Base-by-base conservation (phyloP, 2,797 vertebrate genomes). In the Sus cebifrons region DNA sequence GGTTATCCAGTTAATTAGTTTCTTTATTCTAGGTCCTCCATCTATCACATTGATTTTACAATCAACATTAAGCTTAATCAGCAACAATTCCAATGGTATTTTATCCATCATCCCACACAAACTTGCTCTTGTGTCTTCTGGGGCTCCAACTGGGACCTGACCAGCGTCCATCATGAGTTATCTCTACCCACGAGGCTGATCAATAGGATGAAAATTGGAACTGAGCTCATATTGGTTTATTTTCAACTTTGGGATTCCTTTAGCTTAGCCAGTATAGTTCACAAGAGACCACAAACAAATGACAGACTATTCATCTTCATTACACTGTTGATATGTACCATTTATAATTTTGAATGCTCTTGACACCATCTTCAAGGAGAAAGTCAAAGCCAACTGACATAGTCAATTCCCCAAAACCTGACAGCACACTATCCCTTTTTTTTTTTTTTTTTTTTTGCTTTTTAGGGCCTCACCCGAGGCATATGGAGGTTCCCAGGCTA, bases 351-450 rank as follows among this genome's bases (percentile, higher is more conserved):
- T 62, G 95, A 85, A 93, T 54, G 54, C 10, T 78, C 54, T 64
- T 86, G 40, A 81, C 2, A 86, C 0, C 0, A 32, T 91, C 54
- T 73, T 95, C 74, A 81, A 95, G 68, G 73, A 95, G 67, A 91
- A 96, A 95, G 60, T 91, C 82, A 78, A 85, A 96, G 44, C 8
- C 25, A 73, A 36, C 21, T 15, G 67, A n/a, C 36, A 90, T 3
- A 64, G 58, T 82, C 20, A 36, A 32, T 17, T 40, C 44, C 62
- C 79, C 21, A 81, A 65, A 95, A 65, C 15, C 5, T 54, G 15
- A 32, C 60, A 89, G 44, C 25, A 56, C 27, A 58, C 27, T 20
- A 81, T 36, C 54, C 18, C 21, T 36, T 49, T 49, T 49, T 49
- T 49, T 49, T 49, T 36, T 49, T 49, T 49, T 49, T 49, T 49